Base-by-base conservation (phyloP, 2,888 invertebrate species). In the Liopterus haemorrhoidalis region DNA sequence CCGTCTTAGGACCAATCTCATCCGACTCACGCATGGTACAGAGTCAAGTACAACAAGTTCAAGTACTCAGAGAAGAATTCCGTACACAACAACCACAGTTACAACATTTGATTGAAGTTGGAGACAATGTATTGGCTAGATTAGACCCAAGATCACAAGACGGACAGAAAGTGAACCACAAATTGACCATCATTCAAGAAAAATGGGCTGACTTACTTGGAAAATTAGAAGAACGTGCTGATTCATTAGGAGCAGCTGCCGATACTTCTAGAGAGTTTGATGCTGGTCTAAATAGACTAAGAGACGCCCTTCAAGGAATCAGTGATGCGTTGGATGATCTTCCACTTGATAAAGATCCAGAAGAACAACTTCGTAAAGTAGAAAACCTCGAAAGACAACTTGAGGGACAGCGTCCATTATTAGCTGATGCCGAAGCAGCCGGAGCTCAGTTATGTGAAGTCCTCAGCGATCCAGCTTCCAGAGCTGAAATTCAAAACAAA, bases 21-120 rank as follows among this genome's bases (percentile, higher is more conserved):
- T 89, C 93, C 0, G 96, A 97, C 68, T 91, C 94, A 1, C 76
- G 93, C 41, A 89, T 95, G 85, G 91, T 95, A 2, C 88, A 91
- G 62, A 92, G 90, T 24, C 96, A 96, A 75, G 88, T 94, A 12
- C 92, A 94, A 63, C 93, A 93, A 75, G 85, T 88, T 2, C 86
- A 93, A 75, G 93, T 96, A 0, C 74, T 97, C 35, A 81, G 94
- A 49, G 96, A 96, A 66, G 96, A 97, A 70, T 88, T 95, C 75
- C 79, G 90, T 48, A 82, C 86, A 0, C 94, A 96, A 65, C 90
- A 94, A 62, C 91, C 93, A 0, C 87, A 91, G 56, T 70, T 95
- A 49, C 81, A 86, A 48, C 88, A 91, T 62, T 72, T 95, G 53
- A 81, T 90, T 54, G 82, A 86, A 54, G 78, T 89, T 21, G 90